phyloP scores from a whole-genome alignment of 2,113 vertebrate species.

The Eretmochelys imbricata region DNA sequence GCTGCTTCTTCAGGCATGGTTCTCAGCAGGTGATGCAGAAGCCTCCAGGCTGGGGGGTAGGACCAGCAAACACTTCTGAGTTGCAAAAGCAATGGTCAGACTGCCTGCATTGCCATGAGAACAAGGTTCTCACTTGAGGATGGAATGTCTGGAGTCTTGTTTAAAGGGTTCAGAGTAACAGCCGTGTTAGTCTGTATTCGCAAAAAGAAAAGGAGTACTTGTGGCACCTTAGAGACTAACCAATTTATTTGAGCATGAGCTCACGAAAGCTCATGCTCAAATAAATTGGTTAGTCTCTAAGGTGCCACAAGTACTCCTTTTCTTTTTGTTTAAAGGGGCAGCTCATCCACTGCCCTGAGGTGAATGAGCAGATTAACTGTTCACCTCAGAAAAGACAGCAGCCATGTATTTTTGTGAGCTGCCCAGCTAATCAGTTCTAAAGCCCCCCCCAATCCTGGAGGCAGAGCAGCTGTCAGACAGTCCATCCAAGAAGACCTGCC shows the following conservation, averaged over 20 bases:
- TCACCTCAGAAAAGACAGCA: not conserved
- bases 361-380: not conserved
- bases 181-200: too few species aligned
- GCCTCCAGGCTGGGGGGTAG: not conserved
- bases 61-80: not conserved
- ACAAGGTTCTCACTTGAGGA: rapidly evolving
- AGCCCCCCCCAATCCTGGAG: not conserved
- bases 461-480: not conserved
- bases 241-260: too few species aligned
- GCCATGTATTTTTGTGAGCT: rapidly evolving
- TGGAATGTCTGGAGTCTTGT: not conserved
- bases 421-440: rapidly evolving
- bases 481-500: rapidly evolving
- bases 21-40: conserved; percentile 1
- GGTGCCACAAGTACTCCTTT: too few species aligned
- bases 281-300: too few species aligned
- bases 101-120: not conserved
- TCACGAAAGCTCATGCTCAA: too few species aligned
- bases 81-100: rapidly evolving
- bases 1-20: not conserved
- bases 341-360: rapidly evolving
- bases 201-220: too few species aligned
- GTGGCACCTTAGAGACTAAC: too few species aligned
- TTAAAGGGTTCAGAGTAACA: not conserved
- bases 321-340: not conserved